phyloP scores from a whole-genome alignment of 2,113 vertebrate species.

The Ibidorhyncha struthersii region DNA sequence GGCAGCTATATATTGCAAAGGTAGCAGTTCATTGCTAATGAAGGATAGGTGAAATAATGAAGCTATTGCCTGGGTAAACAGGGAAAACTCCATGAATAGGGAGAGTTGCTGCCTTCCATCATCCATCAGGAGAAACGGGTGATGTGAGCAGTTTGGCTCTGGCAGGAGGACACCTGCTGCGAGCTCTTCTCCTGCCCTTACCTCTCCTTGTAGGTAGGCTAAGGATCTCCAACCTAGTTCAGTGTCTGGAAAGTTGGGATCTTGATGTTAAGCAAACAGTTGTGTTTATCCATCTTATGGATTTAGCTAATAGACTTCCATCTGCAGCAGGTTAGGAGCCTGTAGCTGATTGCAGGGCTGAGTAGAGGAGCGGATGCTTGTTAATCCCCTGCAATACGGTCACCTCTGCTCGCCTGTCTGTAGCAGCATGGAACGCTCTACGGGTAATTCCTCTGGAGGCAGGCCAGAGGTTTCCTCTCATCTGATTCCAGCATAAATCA shows the following conservation, averaged over 20 bases:
- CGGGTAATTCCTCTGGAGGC: not conserved
- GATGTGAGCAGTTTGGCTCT: too few relatives aligned
- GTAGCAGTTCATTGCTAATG: not conserved
- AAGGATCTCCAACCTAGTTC: not conserved
- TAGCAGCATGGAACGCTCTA: fast-evolving
- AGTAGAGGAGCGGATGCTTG: not conserved
- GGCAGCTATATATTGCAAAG: not conserved
- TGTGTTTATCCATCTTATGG: not conserved
- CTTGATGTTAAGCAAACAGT: not conserved
- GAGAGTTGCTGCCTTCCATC: not conserved
- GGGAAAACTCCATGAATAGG: not conserved
- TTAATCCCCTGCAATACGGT: fast-evolving
- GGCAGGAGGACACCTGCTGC: not conserved
- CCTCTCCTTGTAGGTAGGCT: not conserved
- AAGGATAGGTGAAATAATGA: not conserved
- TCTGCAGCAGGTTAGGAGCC: fast-evolving
- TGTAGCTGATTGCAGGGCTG: fast-evolving
- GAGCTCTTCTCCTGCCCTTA: not conserved
- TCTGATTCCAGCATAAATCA: not conserved
- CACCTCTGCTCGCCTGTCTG: not conserved
- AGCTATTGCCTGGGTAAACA: not conserved
- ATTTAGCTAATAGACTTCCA: not conserved
- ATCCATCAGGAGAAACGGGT: not conserved
- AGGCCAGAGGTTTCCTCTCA: not conserved
- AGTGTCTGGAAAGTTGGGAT: not conserved